These are phyloP conservation scores for Anguilla japonica DNA, from an alignment of 2,113 vertebrate genomes.

Conservation along the genomic window DNA sequence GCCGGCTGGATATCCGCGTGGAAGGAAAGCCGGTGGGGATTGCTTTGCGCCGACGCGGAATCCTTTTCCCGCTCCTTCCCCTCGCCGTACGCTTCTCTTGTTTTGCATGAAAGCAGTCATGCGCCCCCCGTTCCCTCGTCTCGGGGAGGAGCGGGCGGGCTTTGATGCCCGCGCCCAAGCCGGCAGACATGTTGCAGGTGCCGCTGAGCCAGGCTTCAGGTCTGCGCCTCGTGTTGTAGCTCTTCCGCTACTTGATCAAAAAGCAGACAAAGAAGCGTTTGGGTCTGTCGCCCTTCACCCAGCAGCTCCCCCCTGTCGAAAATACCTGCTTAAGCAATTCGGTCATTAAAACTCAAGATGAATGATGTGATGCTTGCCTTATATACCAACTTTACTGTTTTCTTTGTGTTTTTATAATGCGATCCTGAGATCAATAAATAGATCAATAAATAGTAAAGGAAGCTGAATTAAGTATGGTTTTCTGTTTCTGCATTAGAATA, in stretches of 20 bases:
- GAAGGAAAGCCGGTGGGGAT: constrained; percentile 45
- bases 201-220: background rate
- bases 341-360: constrained; percentile 10
- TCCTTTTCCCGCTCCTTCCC: constrained; percentile 16
- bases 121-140: constrained; percentile 29
- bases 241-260: constrained; percentile 46
- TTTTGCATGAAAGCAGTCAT: constrained; percentile 43
- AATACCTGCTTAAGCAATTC: constrained; percentile 14
- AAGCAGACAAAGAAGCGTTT: constrained; percentile 40
- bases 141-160: constrained; percentile 40
- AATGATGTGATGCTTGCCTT: background rate
- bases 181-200: constrained; percentile 27
- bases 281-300: constrained; percentile 38
- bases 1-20: constrained; percentile 42
- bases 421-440: background rate
- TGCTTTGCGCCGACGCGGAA: constrained; percentile 51
- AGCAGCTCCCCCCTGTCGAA: constrained; percentile 16
- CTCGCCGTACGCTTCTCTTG: constrained; percentile 30
- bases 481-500: background rate
- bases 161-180: constrained; percentile 49
- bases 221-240: constrained; percentile 36
- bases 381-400: background rate
- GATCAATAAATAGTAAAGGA: background rate
- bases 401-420: background rate
- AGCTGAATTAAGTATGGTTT: background rate